A percentile compares a stretch with the other conserved stretches of the same genome.
These are phyloP conservation scores for Hippotragus niger DNA, from an alignment of 2,113 vertebrate genomes.

Conservation along the genomic window DNA sequence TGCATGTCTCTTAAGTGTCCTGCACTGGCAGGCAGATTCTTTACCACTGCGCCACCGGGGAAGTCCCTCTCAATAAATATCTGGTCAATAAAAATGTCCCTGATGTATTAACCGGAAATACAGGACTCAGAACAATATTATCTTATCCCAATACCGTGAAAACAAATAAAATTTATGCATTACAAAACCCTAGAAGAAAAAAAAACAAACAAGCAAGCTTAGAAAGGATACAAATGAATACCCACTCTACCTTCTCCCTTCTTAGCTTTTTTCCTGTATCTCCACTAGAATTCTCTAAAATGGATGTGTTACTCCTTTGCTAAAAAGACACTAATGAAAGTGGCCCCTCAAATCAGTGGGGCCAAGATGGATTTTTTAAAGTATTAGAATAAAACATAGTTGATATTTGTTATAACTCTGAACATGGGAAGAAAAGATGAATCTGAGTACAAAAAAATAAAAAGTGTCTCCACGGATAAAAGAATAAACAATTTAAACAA, in stretches of 20 bases:
- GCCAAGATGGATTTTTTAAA: background rate
- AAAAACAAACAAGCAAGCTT: background rate
- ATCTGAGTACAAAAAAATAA: background rate
- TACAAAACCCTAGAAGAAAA: background rate
- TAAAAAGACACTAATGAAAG: background rate
- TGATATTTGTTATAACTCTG: background rate
- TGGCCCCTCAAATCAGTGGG: background rate
- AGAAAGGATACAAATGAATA: background rate
- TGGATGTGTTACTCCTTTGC: background rate
- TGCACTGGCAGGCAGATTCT: background rate
- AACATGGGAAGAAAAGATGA: background rate
- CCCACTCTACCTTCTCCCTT: background rate
- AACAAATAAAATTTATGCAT: background rate
- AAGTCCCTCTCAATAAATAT: slow-evolving; percentile 47
- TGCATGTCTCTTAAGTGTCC: background rate
- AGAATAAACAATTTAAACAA: background rate
- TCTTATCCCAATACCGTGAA: background rate
- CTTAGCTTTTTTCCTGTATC: background rate
- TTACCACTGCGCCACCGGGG: background rate
- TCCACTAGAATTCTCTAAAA: background rate
- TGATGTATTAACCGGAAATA: background rate
- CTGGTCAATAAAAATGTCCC: slow-evolving; percentile 53
- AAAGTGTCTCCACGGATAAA: background rate
- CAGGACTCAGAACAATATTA: background rate
- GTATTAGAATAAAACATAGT: background rate